Percentiles rank a stretch among this genome's conserved stretches.
Evolutionary conservation across 2,113 vertebrate genomes (phyloP).

Genomic region (Cygnus atratus): DNA sequence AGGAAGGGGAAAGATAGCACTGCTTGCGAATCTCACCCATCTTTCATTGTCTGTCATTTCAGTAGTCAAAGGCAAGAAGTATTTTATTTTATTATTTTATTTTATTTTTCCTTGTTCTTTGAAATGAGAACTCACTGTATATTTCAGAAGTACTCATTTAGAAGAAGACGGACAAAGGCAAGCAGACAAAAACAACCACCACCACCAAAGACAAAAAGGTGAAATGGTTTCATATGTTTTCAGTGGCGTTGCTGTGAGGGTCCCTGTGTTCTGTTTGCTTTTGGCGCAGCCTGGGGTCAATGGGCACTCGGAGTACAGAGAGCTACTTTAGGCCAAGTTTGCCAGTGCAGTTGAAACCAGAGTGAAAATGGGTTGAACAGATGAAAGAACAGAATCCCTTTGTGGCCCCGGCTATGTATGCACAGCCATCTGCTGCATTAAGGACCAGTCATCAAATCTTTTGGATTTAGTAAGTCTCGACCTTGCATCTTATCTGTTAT

Average conservation of each 20-base stretch:
- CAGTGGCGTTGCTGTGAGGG: neutral
- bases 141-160: neutral
- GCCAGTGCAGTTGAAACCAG: neutral
- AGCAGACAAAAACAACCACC: neutral
- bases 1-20: neutral
- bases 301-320: neutral
- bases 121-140: neutral
- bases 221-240: neutral
- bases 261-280: neutral
- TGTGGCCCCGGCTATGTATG: neutral
- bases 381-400: conserved; percentile 38
- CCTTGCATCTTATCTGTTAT: conserved; percentile 2
- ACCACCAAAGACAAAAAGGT: neutral
- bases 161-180: neutral
- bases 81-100: neutral
- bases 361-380: neutral
- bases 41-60: neutral
- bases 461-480: neutral
- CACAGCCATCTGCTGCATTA: conserved; percentile 20
- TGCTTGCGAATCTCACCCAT: neutral
- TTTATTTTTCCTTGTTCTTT: neutral
- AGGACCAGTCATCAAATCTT: neutral
- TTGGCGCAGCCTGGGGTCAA: neutral
- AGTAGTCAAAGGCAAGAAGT: neutral
- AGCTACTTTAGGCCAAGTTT: neutral